Evolutionary conservation across 2,797 vertebrate species (phyloP).

Genomic region (Ptychadena robeensis): DNA sequence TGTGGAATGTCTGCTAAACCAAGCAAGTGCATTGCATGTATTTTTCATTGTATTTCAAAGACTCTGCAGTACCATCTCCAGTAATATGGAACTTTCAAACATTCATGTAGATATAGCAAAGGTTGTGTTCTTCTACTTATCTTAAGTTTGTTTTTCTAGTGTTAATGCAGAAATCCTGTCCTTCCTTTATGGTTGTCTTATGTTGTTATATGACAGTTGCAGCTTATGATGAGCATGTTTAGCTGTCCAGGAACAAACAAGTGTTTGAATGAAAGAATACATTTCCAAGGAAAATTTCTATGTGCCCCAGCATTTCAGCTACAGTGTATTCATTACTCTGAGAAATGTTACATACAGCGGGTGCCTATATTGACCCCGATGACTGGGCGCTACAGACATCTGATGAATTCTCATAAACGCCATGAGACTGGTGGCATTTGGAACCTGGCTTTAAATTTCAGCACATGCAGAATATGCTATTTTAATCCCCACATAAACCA

Average conservation of each 20-base stretch:
- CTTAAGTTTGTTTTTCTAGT: neutral
- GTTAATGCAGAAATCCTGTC: neutral
- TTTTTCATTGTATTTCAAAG: neutral
- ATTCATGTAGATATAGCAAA: neutral
- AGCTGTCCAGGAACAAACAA: neutral
- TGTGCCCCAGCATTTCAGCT: neutral
- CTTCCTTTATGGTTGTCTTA: neutral
- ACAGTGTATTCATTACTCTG: neutral
- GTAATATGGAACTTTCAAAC: neutral
- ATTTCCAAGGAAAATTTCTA: neutral
- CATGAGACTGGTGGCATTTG: conserved; percentile 2
- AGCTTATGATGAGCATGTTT: neutral
- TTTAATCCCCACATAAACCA: conserved; percentile 14
- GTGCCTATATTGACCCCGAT: neutral
- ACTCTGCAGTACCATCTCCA: neutral
- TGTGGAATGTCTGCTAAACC: neutral
- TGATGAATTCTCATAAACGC: conserved; percentile 29
- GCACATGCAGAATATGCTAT: conserved; percentile 8
- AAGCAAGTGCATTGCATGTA: neutral
- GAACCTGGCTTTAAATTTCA: conserved; percentile 12
- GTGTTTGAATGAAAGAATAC: neutral
- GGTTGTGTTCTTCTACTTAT: too few relatives aligned
- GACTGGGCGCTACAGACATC: conserved; percentile 18
- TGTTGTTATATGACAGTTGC: neutral
- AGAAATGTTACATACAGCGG: neutral